phyloP scores from a whole-genome alignment of 2,888 invertebrate species.

The Norana najaformis region DNA sequence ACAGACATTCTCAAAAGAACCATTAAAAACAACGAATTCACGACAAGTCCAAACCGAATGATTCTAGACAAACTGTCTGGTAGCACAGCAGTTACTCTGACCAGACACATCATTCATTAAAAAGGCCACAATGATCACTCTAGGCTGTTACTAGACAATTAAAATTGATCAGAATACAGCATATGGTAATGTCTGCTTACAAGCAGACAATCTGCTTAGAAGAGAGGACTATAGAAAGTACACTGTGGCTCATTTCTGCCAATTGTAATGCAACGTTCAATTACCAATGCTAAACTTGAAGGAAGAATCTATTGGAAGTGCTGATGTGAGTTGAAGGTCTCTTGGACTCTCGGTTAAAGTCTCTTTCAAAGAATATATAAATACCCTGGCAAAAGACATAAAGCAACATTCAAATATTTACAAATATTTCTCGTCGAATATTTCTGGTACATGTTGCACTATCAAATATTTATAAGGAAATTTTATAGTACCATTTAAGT shows the following conservation, averaged over 20 bases:
- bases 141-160: not conserved
- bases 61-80: not conserved
- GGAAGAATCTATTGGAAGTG: constrained; percentile 9
- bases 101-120: not conserved
- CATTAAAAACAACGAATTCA: too few species aligned
- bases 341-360: not conserved
- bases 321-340: not conserved
- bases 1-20: too few species aligned
- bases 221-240: not conserved
- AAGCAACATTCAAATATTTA: not conserved
- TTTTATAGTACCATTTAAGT: not conserved
- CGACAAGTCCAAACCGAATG: not conserved
- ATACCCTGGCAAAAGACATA: not conserved
- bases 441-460: too few species aligned
- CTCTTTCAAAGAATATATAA: constrained; percentile 22
- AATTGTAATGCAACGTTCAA: not conserved
- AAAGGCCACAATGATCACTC: not conserved
- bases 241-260: not conserved
- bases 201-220: not conserved
- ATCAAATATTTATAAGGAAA: too few species aligned
- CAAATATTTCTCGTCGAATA: too few species aligned
- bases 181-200: not conserved
- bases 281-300: constrained; percentile 20
- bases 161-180: not conserved
- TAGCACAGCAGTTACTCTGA: not conserved